These are phyloP conservation scores for Dryobates pubescens DNA, from an alignment of 2,797 vertebrate species.

Conservation along the genomic window DNA sequence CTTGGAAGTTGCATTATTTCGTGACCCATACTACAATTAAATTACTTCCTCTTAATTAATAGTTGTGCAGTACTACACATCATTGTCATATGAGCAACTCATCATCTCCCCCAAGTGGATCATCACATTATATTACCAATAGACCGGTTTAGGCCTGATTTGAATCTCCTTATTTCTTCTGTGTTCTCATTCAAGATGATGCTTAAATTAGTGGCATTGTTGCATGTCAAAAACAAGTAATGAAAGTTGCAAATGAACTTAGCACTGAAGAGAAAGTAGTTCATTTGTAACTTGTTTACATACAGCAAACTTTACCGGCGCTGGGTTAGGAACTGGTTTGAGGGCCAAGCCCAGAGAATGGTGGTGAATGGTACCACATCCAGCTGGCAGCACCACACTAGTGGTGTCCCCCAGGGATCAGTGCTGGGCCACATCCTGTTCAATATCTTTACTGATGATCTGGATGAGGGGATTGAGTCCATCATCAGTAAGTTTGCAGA, in stretches of 20 bases:
- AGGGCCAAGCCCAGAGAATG: no score
- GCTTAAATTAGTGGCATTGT: neutral
- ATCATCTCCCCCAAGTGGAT: conserved; percentile 25
- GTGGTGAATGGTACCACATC: no score
- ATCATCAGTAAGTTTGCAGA: no score
- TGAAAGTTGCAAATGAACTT: neutral
- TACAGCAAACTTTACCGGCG: neutral
- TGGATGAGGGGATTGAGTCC: no score
- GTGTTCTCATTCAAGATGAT: neutral
- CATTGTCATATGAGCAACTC: neutral
- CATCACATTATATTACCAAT: neutral
- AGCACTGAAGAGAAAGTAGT: neutral
- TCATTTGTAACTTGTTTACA: neutral
- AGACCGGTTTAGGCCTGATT: neutral
- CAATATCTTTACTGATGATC: no score
- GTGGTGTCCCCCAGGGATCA: no score
- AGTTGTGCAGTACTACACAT: neutral
- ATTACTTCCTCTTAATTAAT: neutral
- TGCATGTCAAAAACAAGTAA: neutral
- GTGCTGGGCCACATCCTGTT: no score
- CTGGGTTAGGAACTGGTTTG: no score
- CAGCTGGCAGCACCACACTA: no score
- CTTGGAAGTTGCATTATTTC: neutral
- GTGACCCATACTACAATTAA: neutral
- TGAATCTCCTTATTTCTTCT: neutral